Percentiles rank a stretch among this genome's conserved stretches.
Conservation (phyloP, 2,888 invertebrate species). For the Apamea monoglypha region DNA sequence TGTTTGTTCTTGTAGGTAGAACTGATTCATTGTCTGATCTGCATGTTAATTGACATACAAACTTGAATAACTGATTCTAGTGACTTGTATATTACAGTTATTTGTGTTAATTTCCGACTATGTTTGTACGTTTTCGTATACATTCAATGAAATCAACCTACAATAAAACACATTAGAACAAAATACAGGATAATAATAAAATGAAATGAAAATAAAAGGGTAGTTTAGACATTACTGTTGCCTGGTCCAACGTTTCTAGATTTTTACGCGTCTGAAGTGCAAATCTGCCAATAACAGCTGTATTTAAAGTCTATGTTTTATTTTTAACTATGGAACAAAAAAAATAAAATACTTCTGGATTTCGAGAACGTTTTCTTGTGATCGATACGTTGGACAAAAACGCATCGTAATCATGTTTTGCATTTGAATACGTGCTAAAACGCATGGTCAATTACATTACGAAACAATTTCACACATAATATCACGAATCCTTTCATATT, state of each 20-base stretch:
- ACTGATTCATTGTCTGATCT: slow-evolving; percentile 49
- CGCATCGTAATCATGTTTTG: slow-evolving; percentile 46
- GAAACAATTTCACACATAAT: slow-evolving; percentile 33
- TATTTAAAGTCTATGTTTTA: neutral
- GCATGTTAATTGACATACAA: slow-evolving; percentile 65
- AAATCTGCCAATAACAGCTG: neutral
- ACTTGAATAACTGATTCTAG: slow-evolving; percentile 57
- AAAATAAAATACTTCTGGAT: neutral
- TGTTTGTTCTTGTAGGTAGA: slow-evolving; percentile 33
- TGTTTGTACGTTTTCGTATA: neutral
- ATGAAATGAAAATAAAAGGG: slow-evolving; percentile 6
- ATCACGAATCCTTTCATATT: slow-evolving; percentile 30
- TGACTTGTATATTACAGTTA: slow-evolving; percentile 60
- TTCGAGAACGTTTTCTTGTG: slow-evolving; percentile 19
- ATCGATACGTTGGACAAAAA: slow-evolving; percentile 68
- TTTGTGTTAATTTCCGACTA: slow-evolving; percentile 42
- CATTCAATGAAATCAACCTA: neutral
- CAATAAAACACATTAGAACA: neutral
- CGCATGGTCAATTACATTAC: slow-evolving; percentile 41
- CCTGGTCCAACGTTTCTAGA: neutral
- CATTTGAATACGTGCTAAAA: slow-evolving; percentile 58
- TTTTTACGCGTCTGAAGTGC: neutral
- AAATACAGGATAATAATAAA: neutral
- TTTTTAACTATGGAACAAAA: slow-evolving; percentile 13
- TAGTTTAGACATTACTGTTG: slow-evolving; percentile 5